Base-by-base conservation (phyloP, 1,140 invertebrate genomes). In the Drosophila baimaii region DNA sequence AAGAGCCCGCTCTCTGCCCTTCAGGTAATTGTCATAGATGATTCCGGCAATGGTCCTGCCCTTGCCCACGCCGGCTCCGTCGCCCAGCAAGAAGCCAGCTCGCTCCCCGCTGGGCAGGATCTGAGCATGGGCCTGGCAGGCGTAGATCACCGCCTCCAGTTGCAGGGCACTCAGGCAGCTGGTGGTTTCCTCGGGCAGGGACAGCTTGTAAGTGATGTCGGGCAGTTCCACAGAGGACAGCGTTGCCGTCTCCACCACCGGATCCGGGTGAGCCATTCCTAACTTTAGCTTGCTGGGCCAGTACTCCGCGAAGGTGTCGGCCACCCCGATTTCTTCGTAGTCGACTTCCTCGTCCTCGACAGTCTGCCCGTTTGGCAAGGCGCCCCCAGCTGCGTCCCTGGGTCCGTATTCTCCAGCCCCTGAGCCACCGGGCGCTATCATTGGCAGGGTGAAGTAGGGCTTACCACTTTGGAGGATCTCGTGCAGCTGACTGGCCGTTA, bases 21-120 rank as follows among this genome's bases (percentile, higher is more conserved):
- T 95, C 46, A 98, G 80, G 90, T 97, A 99, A 93, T 99, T 99
- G 93, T 99, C 99, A 93, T 95, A 98, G 74, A 99, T 99, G 23
- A 99, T 97, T 23, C 98, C 98, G 1, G 98, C 98, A 77, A 99
- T 98, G 4, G 99, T 99, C 66, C 99, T 94, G 29, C 99, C 99
- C 93, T 99, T 99, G 25, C 99, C 99, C 23, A 99, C 98, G 90
- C 99, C 99, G 72, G 99, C 98, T 70, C 99, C 99, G 93, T 99
- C 99, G 95, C 96, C 97, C 63, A 99, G 97, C 2, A 99, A 94
- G 93, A 99, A 99, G 29, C 99, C 99, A 37, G 98, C 98, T 51
- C 99, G 92, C 13, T 96, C 95, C 29, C 97, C 97, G 93, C 98
- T 96, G 0, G 97, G 97, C 76, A 99, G 93, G 65, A 97, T 94